A percentile compares a stretch with the other conserved stretches of the same genome.
Conservation (phyloP, 2,888 invertebrate genomes). For the Campoletis raptor region DNA sequence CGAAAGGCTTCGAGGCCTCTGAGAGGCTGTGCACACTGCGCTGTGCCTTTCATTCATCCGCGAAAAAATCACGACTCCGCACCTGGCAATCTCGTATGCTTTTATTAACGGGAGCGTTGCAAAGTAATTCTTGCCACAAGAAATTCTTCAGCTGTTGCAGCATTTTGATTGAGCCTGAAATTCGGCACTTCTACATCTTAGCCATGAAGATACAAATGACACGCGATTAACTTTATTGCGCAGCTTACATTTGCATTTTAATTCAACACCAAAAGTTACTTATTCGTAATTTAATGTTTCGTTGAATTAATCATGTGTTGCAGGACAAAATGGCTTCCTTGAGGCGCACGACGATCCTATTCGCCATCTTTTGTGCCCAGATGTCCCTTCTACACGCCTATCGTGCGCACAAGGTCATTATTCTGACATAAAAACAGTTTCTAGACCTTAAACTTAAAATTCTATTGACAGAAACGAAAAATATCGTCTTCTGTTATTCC, state of each 20-base stretch:
- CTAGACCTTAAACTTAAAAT: background rate
- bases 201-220: background rate
- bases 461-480: background rate
- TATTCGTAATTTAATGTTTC: background rate
- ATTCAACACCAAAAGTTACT: background rate
- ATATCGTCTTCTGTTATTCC: slow-evolving; percentile 43
- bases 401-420: slow-evolving; percentile 82
- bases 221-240: background rate
- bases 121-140: slow-evolving; percentile 4
- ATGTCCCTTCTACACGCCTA: slow-evolving; percentile 79
- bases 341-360: slow-evolving; percentile 73
- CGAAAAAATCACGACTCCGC: slow-evolving; percentile 62
- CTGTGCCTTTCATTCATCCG: slow-evolving; percentile 76
- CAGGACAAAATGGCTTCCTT: slow-evolving; percentile 79
- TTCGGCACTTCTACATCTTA: background rate
- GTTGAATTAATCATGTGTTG: slow-evolving; percentile 63
- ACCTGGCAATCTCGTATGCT: slow-evolving; percentile 43
- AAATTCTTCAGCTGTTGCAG: slow-evolving; percentile 3
- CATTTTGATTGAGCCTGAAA: background rate
- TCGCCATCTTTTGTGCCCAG: slow-evolving; percentile 76
- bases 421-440: background rate
- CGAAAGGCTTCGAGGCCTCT: slow-evolving; percentile 69
- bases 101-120: slow-evolving; percentile 35
- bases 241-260: background rate
- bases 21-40: slow-evolving; percentile 52